Conservation (phyloP, 1,140 invertebrate genomes). For the Rhopalosiphum maidis region DNA sequence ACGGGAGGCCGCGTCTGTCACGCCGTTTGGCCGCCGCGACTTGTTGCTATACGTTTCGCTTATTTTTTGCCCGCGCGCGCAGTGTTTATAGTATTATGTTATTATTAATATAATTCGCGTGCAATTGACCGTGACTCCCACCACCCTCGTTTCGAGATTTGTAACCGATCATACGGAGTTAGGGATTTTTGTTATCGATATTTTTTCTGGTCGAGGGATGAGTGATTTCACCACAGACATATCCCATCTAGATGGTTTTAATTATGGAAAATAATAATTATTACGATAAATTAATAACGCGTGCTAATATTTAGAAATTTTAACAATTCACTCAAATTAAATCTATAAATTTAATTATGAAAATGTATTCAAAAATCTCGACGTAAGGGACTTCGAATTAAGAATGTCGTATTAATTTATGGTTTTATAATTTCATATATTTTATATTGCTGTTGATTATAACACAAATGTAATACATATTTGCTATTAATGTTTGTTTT, state of each 20-base stretch:
- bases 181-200: neutral
- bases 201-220: neutral
- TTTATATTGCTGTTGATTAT: neutral
- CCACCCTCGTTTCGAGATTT: neutral
- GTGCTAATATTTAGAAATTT: neutral
- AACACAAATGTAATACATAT: too few species aligned
- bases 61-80: neutral
- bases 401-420: too few species aligned
- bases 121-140: neutral
- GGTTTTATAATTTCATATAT: neutral
- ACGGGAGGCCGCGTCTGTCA: neutral
- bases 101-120: neutral
- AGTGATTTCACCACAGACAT: neutral
- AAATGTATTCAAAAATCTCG: neutral
- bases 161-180: neutral
- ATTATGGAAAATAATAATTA: neutral
- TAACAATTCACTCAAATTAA: neutral
- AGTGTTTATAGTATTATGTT: neutral
- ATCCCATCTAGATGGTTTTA: neutral
- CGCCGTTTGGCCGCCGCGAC: neutral
- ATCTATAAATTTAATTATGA: neutral
- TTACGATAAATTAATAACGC: neutral
- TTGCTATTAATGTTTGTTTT: too few species aligned
- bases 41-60: neutral
- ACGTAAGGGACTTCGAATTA: neutral